Evolutionary conservation across 1,140 invertebrate genomes (phyloP).

Genomic region (Bursaphelenchus mucronatus): DNA sequence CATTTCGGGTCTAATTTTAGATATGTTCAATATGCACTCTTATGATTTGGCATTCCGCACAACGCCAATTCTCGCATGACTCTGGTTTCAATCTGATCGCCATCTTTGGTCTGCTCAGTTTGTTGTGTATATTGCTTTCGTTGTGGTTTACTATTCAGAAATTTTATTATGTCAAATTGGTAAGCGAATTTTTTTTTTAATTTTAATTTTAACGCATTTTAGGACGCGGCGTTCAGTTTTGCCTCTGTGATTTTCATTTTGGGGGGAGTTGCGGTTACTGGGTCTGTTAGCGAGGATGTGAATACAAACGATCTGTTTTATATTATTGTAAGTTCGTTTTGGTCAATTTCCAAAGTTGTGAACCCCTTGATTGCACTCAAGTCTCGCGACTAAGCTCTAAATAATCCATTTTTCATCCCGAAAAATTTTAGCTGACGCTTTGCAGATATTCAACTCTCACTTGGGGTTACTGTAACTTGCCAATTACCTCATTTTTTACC

Average conservation of each 20-base stretch:
- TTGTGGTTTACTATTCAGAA: constrained; percentile 19
- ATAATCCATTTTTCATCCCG: too few relatives aligned
- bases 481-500: too few relatives aligned
- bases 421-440: too few relatives aligned
- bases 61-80: not conserved
- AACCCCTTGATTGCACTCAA: too few relatives aligned
- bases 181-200: constrained; percentile 3
- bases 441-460: too few relatives aligned
- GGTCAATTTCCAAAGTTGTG: too few relatives aligned
- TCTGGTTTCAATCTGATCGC: constrained; percentile 3
- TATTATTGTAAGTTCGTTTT: constrained; percentile 10
- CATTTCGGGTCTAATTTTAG: not conserved
- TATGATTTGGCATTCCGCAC: not conserved
- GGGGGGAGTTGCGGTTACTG: not conserved
- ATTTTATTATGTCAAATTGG: constrained; percentile 19
- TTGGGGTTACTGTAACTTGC: too few relatives aligned
- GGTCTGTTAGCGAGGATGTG: not conserved
- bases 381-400: too few relatives aligned
- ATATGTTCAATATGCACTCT: constrained; percentile 8
- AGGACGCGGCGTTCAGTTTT: constrained; percentile 8
- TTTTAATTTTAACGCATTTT: not conserved
- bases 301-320: constrained; percentile 15
- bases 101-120: constrained; percentile 1
- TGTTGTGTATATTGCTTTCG: constrained; percentile 4
- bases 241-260: constrained; percentile 7